phyloP scores from a whole-genome alignment of 2,888 invertebrate genomes.

The Bursaphelenchus okinawaensis region DNA sequence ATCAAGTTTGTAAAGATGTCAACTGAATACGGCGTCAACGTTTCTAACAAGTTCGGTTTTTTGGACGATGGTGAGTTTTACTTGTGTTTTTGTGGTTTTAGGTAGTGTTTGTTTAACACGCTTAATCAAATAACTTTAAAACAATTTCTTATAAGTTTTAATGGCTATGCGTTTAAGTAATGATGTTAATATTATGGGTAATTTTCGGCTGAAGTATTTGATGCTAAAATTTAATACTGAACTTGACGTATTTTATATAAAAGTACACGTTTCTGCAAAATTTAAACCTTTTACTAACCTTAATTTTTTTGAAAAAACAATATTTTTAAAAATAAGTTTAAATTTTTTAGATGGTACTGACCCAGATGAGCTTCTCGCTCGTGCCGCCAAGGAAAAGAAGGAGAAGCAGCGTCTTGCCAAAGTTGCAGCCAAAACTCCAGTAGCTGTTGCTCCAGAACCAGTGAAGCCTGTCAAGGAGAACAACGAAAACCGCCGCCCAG shows the following conservation, averaged over 20 bases:
- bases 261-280: too few relatives aligned
- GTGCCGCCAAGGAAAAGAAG: slow-evolving; percentile 19
- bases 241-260: too few relatives aligned
- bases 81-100: neutral
- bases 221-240: too few relatives aligned
- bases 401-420: slow-evolving; percentile 1
- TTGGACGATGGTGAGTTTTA: slow-evolving; percentile 44
- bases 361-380: slow-evolving; percentile 29
- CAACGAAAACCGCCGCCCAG: slow-evolving; percentile 1
- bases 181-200: too few relatives aligned
- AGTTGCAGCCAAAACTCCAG: neutral
- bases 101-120: too few relatives aligned
- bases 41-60: slow-evolving; percentile 49
- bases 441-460: neutral
- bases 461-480: neutral
- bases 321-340: too few relatives aligned
- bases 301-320: too few relatives aligned
- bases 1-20: slow-evolving; percentile 10
- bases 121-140: too few relatives aligned
- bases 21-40: slow-evolving; percentile 44
- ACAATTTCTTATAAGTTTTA: too few relatives aligned
- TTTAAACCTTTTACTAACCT: too few relatives aligned
- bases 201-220: too few relatives aligned
- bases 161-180: too few relatives aligned
- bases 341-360: slow-evolving; percentile 42